Base-by-base conservation (phyloP, 2,797 vertebrate genomes). In the Ceyx erithaca region DNA sequence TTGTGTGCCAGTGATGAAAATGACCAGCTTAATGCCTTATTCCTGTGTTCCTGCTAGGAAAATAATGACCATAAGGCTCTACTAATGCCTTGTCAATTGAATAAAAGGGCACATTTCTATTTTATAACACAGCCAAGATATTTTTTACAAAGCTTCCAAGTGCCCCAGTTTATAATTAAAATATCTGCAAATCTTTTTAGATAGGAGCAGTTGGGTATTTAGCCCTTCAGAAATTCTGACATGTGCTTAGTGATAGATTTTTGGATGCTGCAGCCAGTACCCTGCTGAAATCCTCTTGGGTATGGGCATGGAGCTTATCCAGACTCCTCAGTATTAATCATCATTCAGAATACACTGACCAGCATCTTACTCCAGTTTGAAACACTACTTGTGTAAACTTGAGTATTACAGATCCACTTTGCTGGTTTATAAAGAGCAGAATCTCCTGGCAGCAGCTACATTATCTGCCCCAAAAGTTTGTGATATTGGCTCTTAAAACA, bases 31-130 rank as follows among this genome's bases (percentile, higher is more conserved):
- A 70, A 68, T 90, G 41, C 69, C 71, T 80, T 70, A 41, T 64
- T 90, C 16, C 51, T 51, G 31, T 14, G 12, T 71, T 93, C 75
- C 26, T 52, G 48, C 37, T 80, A 8, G 64, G 85, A 69, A 89
- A 89, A 48, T 87, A 68, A 85, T 83, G 66, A 89, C 66, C 20
- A 2, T 80, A 80, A 78, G 64, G 26, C 58, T 90, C 33, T 49
- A n/a, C n/a, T 87, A 73, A 73, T 77, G 48, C 28, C 19, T 89
- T 86, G 82, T 89, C 54, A 80, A 82, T 77, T 81, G 71, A 82
- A 64, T 87, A 66, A 88, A 90, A 73, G 9, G 45, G 80, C 46
- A 37, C 19, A 19, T 84, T 82, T 81, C 6, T 79, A 55, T 81
- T 70, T 57, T 52, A 77, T 86, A 79, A 63, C 30, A 72, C 26